These are phyloP conservation scores for Xestia ashworthii DNA, from an alignment of 2,888 invertebrate genomes.

Conservation along the genomic window DNA sequence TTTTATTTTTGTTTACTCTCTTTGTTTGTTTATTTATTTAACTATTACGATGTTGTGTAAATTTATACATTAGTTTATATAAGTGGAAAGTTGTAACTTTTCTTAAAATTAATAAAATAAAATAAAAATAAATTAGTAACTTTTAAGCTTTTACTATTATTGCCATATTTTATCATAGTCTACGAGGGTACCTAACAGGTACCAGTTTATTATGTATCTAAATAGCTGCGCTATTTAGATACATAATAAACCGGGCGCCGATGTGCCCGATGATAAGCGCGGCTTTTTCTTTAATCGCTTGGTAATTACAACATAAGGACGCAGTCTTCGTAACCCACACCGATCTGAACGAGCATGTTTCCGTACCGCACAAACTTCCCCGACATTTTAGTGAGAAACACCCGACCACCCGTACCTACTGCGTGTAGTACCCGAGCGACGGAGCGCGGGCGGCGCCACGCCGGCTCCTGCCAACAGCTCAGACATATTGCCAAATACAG, in stretches of 20 bases:
- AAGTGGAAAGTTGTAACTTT: too few species aligned
- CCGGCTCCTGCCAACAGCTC: constrained; percentile 12
- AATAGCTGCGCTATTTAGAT: too few species aligned
- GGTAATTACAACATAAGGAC: constrained; percentile 23
- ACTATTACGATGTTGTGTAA: too few species aligned
- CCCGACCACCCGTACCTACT: too few species aligned
- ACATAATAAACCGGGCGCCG: too few species aligned
- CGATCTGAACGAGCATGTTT: not conserved
- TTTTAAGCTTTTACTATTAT: not conserved
- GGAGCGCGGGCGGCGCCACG: not conserved
- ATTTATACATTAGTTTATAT: too few species aligned
- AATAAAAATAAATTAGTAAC: too few species aligned
- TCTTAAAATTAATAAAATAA: too few species aligned
- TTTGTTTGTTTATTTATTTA: too few species aligned
- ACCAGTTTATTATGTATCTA: not conserved
- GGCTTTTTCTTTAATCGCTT: constrained; percentile 13
- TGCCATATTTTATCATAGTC: not conserved
- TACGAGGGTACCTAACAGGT: not conserved
- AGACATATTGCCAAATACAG: constrained; percentile 44
- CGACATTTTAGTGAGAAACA: constrained; percentile 5
- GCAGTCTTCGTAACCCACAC: not conserved
- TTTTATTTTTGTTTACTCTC: too few species aligned
- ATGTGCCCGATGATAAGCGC: not conserved
- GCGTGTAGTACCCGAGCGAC: not conserved
- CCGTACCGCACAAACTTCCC: not conserved